Base-by-base conservation (phyloP, 2,113 vertebrate species). In the Etia nguti region DNA sequence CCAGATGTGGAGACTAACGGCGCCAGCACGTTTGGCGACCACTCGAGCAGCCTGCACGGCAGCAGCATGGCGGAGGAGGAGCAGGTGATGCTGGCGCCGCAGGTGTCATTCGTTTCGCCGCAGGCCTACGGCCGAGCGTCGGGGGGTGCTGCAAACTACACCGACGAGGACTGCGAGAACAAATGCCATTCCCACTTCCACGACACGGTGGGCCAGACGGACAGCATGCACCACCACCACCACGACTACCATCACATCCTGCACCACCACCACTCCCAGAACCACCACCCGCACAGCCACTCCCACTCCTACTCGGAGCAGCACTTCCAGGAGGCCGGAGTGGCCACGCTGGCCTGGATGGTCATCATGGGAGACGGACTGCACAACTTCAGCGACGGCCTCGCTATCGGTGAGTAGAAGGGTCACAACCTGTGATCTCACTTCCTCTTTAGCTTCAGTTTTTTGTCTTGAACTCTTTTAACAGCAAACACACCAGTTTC, bases 221-320 rank as follows among this genome's bases (percentile, higher is more conserved):
- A 98, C 73, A 97, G 97, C 62, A 95, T 97, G 82, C 98, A 98
- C 81, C 99, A 99, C 93, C 99, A 99, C 85, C 98, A 99, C 93
- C 98, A 99, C 6, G 98, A 99, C 94, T 99, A 99, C 95, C 98
- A 99, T 93, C 98, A 99, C 92, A 99, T 99, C 92, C 97, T 99
- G 62, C 98, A 99, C 88, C 99, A 99, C 92, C 98, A 99, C 85
- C 98, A 99, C 86, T 98, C 99, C 68, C 98, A 99, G 93, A 99
- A 99, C 95, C 99, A 99, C 92, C 98, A 99, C 89, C 99, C 99
- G 0, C 98, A 99, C 94, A 98, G 97, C 88, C 99, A 99, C 94
- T 97, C 97, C 8, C 98, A 99, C 92, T 97, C 97, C 80, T 99
- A 99, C 94, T 98, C 98, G 0, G 96, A 97, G 56, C 97, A 99